phyloP scores from a whole-genome alignment of 2,113 vertebrate species.

The Menura novaehollandiae region DNA sequence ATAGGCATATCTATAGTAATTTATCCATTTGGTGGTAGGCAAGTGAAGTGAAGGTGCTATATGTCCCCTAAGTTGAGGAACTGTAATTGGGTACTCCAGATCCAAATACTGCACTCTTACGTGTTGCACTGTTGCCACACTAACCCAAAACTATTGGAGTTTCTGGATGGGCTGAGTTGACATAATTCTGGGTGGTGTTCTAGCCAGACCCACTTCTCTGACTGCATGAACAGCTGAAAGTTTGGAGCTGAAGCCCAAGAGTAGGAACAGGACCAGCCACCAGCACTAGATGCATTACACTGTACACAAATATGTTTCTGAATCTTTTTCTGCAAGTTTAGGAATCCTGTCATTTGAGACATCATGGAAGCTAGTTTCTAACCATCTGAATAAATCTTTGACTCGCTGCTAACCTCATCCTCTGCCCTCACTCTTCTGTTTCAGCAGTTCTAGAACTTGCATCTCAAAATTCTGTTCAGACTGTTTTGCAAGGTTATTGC shows the following conservation, averaged over 20 bases:
- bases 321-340: neutral
- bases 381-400: neutral
- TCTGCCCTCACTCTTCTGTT: neutral
- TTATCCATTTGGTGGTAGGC: neutral
- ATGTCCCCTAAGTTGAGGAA: neutral
- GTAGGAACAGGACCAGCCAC: neutral
- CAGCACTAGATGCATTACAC: neutral
- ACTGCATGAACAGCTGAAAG: neutral
- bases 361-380: neutral
- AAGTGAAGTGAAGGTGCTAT: neutral
- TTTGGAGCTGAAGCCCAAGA: neutral
- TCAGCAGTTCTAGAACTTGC: neutral
- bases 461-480: neutral
- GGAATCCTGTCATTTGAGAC: neutral
- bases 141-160: neutral
- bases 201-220: neutral
- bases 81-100: neutral
- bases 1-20: neutral
- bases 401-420: accelerated
- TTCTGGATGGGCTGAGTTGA: neutral
- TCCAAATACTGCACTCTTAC: neutral
- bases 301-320: neutral
- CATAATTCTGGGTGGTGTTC: neutral
- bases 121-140: neutral
- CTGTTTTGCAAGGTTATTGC: neutral